These are phyloP conservation scores for Dallia pectoralis DNA, from an alignment of 2,797 vertebrate species.

Conservation along the genomic window DNA sequence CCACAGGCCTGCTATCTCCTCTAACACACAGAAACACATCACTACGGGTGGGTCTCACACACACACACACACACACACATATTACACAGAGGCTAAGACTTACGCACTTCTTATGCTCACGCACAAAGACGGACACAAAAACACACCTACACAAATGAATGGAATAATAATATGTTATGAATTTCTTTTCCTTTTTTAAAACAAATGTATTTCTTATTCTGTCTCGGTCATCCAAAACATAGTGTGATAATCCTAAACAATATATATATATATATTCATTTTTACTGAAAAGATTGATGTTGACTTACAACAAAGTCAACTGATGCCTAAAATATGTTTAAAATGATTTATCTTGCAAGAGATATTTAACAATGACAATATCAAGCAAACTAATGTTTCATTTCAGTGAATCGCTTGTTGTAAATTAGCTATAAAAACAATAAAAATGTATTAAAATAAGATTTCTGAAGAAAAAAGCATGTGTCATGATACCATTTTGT, in stretches of 20 bases:
- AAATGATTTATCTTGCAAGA: conserved; percentile 58
- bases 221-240: conserved; percentile 77
- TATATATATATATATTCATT: conserved; percentile 81
- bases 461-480: conserved; percentile 66
- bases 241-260: conserved; percentile 79
- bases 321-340: conserved; percentile 76
- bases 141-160: conserved; percentile 55
- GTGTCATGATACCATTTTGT: conserved; percentile 38
- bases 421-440: conserved; percentile 85
- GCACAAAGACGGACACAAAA: conserved; percentile 28
- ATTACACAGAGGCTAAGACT: background rate
- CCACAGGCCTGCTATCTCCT: conserved; percentile 43
- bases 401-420: conserved; percentile 86
- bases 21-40: conserved; percentile 47
- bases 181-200: conserved; percentile 70
- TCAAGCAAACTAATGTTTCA: conserved; percentile 80
- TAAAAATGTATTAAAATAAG: conserved; percentile 79
- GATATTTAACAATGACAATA: conserved; percentile 78
- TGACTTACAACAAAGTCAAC: conserved; percentile 73
- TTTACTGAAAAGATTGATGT: conserved; percentile 78
- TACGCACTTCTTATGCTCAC: conserved; percentile 10
- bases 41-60: conserved; percentile 44
- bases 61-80: conserved; percentile 25
- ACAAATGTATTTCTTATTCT: conserved; percentile 77
- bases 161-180: conserved; percentile 71